These are phyloP conservation scores for Auanema sp. DNA, from an alignment of 2,888 invertebrate genomes.

Conservation along the genomic window DNA sequence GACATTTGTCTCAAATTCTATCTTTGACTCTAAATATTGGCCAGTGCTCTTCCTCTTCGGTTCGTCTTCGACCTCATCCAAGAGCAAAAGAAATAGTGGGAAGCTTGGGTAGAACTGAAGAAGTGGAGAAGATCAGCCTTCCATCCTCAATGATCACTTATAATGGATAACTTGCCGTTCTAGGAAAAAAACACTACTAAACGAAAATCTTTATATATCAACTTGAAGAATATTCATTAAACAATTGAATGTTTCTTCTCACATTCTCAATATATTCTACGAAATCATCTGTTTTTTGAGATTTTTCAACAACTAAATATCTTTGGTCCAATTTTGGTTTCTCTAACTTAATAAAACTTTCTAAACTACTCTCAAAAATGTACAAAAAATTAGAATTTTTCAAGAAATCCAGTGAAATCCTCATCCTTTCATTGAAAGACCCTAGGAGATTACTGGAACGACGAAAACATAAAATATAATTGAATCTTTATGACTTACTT, in stretches of 20 bases:
- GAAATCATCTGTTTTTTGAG: slow-evolving; percentile 16
- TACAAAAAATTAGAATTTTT: slow-evolving; percentile 22
- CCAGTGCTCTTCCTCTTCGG: no score
- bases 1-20: no score
- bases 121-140: no score
- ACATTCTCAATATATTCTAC: slow-evolving; percentile 8
- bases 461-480: slow-evolving; percentile 9
- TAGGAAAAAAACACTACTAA: no score
- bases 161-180: no score
- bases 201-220: no score
- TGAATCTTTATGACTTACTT: slow-evolving; percentile 19
- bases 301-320: slow-evolving; percentile 18
- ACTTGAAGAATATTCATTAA: slow-evolving; percentile 6
- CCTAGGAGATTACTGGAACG: slow-evolving; percentile 23
- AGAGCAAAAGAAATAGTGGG: no score
- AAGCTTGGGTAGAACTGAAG: no score
- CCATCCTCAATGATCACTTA: no score
- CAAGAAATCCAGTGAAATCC: slow-evolving; percentile 23
- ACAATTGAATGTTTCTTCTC: slow-evolving; percentile 6
- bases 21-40: no score
- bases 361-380: slow-evolving; percentile 19
- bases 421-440: slow-evolving; percentile 24
- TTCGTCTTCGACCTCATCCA: no score
- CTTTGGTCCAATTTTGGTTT: slow-evolving; percentile 19
- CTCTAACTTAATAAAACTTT: slow-evolving; percentile 20